Conservation (phyloP, 2,888 invertebrate genomes). For the Pyrocoelia pectoralis region DNA sequence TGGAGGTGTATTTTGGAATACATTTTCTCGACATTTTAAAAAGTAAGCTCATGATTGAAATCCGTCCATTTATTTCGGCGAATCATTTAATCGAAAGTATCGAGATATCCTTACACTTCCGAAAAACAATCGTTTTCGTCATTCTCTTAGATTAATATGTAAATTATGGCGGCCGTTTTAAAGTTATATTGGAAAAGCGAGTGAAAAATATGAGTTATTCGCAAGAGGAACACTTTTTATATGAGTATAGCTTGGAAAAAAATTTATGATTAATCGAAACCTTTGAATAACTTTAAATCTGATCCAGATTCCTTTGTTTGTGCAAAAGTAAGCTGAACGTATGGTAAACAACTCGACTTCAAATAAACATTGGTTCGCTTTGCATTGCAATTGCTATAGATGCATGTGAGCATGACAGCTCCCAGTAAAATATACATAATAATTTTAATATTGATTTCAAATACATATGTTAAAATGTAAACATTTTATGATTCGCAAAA, state of each 20-base stretch:
- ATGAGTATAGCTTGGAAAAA: background rate
- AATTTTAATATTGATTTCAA: no score
- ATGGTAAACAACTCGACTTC: no score
- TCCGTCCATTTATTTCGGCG: background rate
- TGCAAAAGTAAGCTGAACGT: no score
- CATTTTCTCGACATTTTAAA: constrained; percentile 32
- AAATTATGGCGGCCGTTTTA: background rate
- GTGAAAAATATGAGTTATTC: background rate
- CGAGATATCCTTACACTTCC: background rate
- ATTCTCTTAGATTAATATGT: background rate
- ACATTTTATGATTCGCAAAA: no score
- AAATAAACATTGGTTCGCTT: no score
- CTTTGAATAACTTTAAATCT: no score
- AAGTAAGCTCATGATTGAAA: constrained; percentile 29
- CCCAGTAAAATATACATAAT: no score
- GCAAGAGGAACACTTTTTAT: background rate
- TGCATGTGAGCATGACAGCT: no score
- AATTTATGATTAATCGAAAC: background rate
- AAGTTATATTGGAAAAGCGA: background rate
- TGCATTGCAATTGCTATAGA: no score
- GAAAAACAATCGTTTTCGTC: background rate
- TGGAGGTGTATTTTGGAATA: constrained; percentile 40
- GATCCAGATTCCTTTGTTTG: no score
- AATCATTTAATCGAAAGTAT: background rate
- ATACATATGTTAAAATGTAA: no score